Conservation (phyloP, 2,113 vertebrate species). For the Hemiscyllium ocellatum region DNA sequence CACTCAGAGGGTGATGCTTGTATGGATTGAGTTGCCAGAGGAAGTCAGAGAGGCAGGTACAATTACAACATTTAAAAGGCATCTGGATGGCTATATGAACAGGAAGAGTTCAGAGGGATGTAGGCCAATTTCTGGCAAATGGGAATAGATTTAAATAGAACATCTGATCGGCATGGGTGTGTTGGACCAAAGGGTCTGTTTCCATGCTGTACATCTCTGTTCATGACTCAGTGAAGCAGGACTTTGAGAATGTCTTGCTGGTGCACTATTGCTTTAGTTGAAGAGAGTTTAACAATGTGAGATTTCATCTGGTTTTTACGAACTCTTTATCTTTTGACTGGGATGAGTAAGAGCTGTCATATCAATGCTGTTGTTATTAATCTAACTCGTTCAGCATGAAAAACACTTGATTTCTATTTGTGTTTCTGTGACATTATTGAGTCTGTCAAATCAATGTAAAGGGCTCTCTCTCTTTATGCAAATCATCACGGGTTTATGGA, state of each 20-base stretch:
- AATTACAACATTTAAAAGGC: no score
- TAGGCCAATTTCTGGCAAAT: no score
- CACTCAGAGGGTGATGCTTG: no score
- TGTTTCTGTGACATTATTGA: neutral
- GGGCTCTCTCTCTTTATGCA: neutral
- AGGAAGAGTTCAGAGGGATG: no score
- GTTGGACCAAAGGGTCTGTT: no score
- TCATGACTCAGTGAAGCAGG: neutral
- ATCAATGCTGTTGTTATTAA: neutral
- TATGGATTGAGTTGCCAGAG: no score
- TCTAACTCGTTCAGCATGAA: neutral
- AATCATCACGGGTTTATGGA: neutral
- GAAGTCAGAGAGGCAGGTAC: no score
- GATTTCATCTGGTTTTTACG: neutral
- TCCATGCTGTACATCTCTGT: no score
- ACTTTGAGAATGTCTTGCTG: neutral
- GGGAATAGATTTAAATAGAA: no score
- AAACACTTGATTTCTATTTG: neutral
- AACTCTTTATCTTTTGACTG: neutral
- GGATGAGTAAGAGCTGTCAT: neutral
- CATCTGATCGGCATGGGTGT: no score
- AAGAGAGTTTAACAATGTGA: neutral
- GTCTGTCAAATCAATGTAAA: neutral
- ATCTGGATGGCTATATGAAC: no score
- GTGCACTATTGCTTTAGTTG: neutral